Percentiles rank a stretch among this genome's conserved stretches.
Conservation (phyloP, 2,888 invertebrate genomes). For the Pandemis cinnamomeana region DNA sequence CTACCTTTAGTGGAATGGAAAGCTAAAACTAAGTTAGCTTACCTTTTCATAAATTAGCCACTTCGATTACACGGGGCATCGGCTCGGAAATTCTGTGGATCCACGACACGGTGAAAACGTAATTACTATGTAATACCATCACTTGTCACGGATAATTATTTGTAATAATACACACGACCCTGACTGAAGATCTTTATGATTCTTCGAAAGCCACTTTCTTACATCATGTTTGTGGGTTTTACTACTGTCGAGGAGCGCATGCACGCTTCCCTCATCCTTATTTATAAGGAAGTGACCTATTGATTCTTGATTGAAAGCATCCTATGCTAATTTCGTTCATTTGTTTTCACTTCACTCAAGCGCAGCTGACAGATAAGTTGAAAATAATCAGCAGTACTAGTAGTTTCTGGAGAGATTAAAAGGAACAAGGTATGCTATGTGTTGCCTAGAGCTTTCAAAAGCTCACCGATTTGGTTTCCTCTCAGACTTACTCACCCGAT, state of each 20-base stretch:
- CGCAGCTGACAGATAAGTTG: neutral
- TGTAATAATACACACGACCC: slow-evolving; percentile 34
- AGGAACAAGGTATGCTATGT: neutral
- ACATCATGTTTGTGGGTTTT: slow-evolving; percentile 13
- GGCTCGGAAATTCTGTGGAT: slow-evolving; percentile 66
- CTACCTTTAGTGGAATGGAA: slow-evolving; percentile 11
- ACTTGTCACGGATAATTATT: slow-evolving; percentile 41
- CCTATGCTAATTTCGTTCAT: neutral
- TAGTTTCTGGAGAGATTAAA: neutral
- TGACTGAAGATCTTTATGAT: slow-evolving; percentile 11
- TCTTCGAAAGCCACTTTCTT: slow-evolving; percentile 30
- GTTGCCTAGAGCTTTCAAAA: neutral
- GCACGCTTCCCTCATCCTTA: neutral
- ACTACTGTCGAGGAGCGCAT: neutral
- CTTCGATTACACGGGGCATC: slow-evolving; percentile 61
- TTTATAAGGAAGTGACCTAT: slow-evolving; percentile 27
- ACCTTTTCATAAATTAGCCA: slow-evolving; percentile 31
- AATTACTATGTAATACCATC: slow-evolving; percentile 52
- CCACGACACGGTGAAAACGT: slow-evolving; percentile 67
- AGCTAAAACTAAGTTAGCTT: slow-evolving; percentile 13
- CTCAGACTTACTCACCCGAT: no score
- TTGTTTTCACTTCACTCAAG: neutral
- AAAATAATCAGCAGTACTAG: neutral
- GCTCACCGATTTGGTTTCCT: no score
- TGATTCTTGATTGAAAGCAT: slow-evolving; percentile 27